Evolutionary conservation across 2,888 invertebrate species (phyloP).

Genomic region (Tineola bisselliella): DNA sequence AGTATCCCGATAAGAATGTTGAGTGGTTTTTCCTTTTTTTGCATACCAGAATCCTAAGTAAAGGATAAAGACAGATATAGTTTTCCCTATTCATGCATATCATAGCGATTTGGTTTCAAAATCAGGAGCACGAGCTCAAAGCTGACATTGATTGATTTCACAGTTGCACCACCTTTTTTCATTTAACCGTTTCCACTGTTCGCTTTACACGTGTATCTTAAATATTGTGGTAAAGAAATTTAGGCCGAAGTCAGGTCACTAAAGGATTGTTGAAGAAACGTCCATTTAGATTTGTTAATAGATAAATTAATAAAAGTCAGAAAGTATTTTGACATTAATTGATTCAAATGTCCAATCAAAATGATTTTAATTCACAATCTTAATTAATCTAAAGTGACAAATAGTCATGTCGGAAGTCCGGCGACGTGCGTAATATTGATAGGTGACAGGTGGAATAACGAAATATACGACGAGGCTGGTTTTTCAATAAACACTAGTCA

Average conservation of each 20-base stretch:
- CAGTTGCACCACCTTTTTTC: background rate
- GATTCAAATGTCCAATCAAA: constrained; percentile 41
- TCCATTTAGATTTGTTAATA: background rate
- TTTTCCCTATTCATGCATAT: background rate
- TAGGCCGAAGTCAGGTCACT: background rate
- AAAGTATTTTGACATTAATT: constrained; percentile 40
- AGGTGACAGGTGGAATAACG: constrained; percentile 3
- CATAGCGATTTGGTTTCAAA: background rate
- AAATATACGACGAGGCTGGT: background rate
- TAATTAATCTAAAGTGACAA: constrained; percentile 12
- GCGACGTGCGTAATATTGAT: background rate
- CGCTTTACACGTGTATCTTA: background rate
- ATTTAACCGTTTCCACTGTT: background rate
- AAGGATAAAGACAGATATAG: background rate
- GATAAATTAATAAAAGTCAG: background rate
- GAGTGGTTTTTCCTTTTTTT: no score
- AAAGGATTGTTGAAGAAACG: no score
- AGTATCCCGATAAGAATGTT: no score
- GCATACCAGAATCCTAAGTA: background rate
- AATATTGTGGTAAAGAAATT: background rate
- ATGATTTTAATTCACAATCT: constrained; percentile 31
- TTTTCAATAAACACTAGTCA: background rate
- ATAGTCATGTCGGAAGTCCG: constrained; percentile 9
- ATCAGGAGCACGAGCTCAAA: background rate
- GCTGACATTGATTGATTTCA: background rate